Evolutionary conservation across 2,113 vertebrate genomes (phyloP).

Genomic region (Polypterus bichir): DNA sequence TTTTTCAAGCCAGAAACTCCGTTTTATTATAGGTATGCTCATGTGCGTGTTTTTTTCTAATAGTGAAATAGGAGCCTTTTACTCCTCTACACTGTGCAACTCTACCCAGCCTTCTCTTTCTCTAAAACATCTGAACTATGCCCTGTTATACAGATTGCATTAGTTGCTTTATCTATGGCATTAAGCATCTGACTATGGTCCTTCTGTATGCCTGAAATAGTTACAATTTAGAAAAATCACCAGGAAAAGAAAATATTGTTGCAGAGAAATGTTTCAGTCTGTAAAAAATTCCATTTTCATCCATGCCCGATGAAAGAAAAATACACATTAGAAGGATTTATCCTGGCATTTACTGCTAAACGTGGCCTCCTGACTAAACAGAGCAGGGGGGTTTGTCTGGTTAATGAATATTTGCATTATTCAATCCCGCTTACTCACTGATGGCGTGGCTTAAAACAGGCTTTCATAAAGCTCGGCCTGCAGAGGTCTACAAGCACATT

Average conservation of each 20-base stretch:
- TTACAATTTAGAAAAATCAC: constrained; percentile 11
- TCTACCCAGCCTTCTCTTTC: too few species aligned
- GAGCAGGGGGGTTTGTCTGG: constrained; percentile 21
- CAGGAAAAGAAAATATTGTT: constrained; percentile 24
- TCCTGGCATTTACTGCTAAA: constrained; percentile 10
- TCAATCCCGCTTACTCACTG: accelerated
- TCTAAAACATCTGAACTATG: too few species aligned
- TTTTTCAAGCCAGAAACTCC: too few species aligned
- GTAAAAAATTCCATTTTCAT: constrained; percentile 19
- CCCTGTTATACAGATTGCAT: too few species aligned
- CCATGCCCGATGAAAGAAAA: constrained; percentile 32
- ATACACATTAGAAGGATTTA: constrained; percentile 3
- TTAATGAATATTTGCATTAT: constrained; percentile 29
- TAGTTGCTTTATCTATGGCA: constrained; percentile 8
- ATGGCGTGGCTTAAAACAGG: constrained; percentile 13
- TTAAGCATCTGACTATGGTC: constrained; percentile 6
- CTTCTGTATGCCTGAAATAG: neutral
- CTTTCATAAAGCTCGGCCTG: constrained; percentile 13
- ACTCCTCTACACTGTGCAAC: too few species aligned
- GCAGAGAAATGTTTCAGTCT: constrained; percentile 18
- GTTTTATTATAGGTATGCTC: too few species aligned
- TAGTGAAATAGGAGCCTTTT: too few species aligned
- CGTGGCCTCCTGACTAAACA: constrained; percentile 19
- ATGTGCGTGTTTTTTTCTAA: too few species aligned
- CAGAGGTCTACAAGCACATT: constrained; percentile 2